A percentile compares a stretch with the other conserved stretches of the same genome.
Conservation (phyloP, 1,140 invertebrate species). For the Scylla paramamosain region DNA sequence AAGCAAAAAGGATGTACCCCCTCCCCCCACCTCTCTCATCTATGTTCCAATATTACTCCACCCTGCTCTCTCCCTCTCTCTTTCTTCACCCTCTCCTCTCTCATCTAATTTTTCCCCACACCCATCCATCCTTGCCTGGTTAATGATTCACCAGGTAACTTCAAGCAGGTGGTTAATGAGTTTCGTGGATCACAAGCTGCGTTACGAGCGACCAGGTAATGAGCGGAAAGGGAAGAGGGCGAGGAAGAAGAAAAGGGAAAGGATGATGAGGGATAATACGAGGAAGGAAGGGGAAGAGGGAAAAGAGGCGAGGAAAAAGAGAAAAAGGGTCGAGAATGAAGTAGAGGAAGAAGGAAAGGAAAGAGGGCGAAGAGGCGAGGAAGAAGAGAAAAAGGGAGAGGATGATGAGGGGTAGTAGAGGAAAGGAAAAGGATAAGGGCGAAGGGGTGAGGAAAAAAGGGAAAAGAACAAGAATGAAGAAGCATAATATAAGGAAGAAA, state of each 20-base stretch:
- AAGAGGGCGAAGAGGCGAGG: no score
- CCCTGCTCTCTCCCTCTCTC: neutral
- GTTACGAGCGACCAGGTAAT: neutral
- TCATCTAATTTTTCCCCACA: neutral
- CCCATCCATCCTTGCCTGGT: neutral
- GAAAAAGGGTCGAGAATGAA: no score
- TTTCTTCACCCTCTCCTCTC: neutral
- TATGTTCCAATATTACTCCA: neutral
- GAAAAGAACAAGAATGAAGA: no score
- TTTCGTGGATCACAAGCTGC: neutral
- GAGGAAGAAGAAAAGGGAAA: neutral
- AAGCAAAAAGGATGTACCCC: no score
- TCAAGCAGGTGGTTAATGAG: conserved; percentile 1
- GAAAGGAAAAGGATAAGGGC: no score
- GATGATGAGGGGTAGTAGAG: no score
- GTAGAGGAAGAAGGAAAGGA: no score
- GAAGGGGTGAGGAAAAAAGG: no score
- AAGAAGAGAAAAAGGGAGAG: no score
- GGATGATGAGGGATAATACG: no score
- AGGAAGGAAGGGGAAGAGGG: neutral
- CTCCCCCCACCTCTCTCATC: neutral
- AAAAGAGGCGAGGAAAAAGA: neutral
- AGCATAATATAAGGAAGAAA: no score
- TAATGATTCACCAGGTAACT: neutral
- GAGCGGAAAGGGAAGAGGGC: neutral